phyloP scores from a whole-genome alignment of 2,888 invertebrate genomes.

The Bombylius discolor region DNA sequence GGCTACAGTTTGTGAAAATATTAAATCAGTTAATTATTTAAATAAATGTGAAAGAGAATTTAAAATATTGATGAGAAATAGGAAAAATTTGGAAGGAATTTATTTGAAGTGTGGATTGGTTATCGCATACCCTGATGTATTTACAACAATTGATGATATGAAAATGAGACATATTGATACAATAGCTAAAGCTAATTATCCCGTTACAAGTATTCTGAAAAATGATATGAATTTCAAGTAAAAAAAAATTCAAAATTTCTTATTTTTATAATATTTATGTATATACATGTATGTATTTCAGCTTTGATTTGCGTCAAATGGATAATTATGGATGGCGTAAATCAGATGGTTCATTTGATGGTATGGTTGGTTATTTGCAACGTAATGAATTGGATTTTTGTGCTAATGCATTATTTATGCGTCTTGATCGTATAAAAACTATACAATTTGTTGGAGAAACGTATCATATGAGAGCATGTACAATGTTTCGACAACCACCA shows the following conservation, averaged over 20 bases:
- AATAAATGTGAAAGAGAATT: conserved; percentile 18
- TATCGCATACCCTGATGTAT: conserved; percentile 33
- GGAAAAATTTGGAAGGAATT: conserved; percentile 29
- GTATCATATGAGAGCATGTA: conserved; percentile 39
- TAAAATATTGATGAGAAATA: conserved; percentile 25
- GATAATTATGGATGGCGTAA: conserved; percentile 42
- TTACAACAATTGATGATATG: conserved; percentile 31
- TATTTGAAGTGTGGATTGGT: conserved; percentile 29
- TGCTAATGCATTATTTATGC: conserved; percentile 43
- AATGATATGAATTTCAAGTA: conserved; percentile 37
- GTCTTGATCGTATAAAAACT: conserved; percentile 41
- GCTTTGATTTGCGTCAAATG: conserved; percentile 32
- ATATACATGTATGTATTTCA: conserved; percentile 12
- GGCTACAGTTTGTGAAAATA: conserved; percentile 13
- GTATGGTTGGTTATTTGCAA: conserved; percentile 45
- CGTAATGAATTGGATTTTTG: conserved; percentile 42
- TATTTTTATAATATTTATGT: not conserved
- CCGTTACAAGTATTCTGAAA: conserved; percentile 28
- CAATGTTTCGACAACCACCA: conserved; percentile 49
- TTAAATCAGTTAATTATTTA: conserved; percentile 16
- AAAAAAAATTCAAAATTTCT: not conserved
- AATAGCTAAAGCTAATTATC: conserved; percentile 36
- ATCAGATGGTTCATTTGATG: conserved; percentile 43
- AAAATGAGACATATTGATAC: conserved; percentile 34
- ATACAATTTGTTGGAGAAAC: conserved; percentile 44